Evolutionary conservation across 2,797 vertebrate genomes (phyloP), one percentile per base, ranked within the genome.

Genomic region (Hozukius guyotensis): DNA sequence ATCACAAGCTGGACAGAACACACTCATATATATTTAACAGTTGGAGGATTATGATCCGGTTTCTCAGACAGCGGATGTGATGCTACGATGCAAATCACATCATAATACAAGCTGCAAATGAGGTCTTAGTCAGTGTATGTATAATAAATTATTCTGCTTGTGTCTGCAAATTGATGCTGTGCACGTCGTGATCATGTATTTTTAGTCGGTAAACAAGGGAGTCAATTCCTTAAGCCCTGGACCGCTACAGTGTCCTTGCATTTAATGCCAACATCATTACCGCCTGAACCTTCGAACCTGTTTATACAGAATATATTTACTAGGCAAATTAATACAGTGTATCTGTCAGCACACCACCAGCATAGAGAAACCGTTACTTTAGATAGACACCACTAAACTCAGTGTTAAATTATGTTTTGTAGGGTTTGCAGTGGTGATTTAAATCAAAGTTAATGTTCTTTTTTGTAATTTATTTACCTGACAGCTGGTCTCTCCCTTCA

Each of bases 381-480:
- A 57, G 20, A 24, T 49, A 46, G 12, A 75, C 60, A 49, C 31
- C 18, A 24, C 36, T 29, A 73, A 67, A 70, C 16, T 60, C n/a
- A 65, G 20, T 8, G n/a, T 10, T 18, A 59, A 57, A 22, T 25
- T 16, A 2, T 25, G 18, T 64, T 24, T 60, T 55, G 11, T 5
- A 7, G n/a, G 32, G 20, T 70, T 34, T 63, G 25, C 10, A 20
- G 55, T 13, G 24, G 24, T 55, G 22, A 53, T 69, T 62, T 20
- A 62, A 38, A 74, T 82, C 53, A 52, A 62, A 77, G 57, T 60
- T 36, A 60, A 64, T 31, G 53, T 9, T 61, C 13, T 52, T 61
- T 68, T 68, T 42, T 46, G 81, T 70, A 27, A 80, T 71, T 67
- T 70, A 84, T 81, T 38, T 34, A 46, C 69, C 75, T 62, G 22